These are phyloP conservation scores for Palythoa heliodiscus DNA, from an alignment of 92 coral and sea anemone species.

Conservation along the genomic window DNA sequence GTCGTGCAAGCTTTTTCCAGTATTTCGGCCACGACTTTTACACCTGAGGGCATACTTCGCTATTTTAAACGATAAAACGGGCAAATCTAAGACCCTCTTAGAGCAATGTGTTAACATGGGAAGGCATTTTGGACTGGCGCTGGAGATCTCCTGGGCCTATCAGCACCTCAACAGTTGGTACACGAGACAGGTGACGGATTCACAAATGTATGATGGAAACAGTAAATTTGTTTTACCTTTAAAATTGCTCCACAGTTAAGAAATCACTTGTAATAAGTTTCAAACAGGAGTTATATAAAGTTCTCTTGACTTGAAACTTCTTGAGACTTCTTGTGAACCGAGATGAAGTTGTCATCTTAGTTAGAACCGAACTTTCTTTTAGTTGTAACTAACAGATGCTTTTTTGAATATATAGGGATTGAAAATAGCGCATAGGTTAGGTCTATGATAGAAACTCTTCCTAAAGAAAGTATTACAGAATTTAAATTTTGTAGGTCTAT, in stretches of 20 bases:
- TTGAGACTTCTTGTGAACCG: background rate
- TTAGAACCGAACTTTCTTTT: background rate
- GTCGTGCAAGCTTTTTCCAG: conserved; percentile 65
- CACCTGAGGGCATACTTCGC: conserved; percentile 82
- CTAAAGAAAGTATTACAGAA: background rate
- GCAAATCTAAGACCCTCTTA: conserved; percentile 59
- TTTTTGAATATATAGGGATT: background rate
- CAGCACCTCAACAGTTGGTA: conserved; percentile 69
- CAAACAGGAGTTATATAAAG: background rate
- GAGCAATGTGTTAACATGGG: conserved; percentile 60
- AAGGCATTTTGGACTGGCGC: conserved; percentile 59
- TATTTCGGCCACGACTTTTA: conserved; percentile 68
- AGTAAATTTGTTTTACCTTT: conserved; percentile 45
- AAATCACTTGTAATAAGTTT: background rate
- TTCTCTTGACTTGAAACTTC: background rate
- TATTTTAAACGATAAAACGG: conserved; percentile 60
- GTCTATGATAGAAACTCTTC: background rate
- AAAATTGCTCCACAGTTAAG: background rate
- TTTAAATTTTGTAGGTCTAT: background rate
- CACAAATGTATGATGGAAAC: conserved; percentile 46
- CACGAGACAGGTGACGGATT: conserved; percentile 14
- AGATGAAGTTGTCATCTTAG: no score
- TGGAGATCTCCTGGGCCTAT: conserved; percentile 83
- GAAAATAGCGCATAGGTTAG: no score
- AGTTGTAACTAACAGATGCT: background rate